phyloP scores from a whole-genome alignment of 2,797 vertebrate genomes.

The Mormyrus hasselquistii region DNA sequence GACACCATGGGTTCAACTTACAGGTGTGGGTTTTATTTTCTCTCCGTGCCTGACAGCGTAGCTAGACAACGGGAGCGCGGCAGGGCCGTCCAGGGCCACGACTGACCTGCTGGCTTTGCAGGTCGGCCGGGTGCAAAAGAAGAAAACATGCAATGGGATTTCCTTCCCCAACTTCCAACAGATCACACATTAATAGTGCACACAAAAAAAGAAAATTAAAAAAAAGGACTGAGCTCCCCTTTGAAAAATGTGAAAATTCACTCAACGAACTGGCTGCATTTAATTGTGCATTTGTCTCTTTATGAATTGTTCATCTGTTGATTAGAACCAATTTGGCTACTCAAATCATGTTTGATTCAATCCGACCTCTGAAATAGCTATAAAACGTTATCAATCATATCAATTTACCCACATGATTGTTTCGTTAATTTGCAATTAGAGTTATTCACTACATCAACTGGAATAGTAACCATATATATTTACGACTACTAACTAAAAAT shows the following conservation, averaged over 20 bases:
- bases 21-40: slow-evolving; percentile 61
- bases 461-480: not conserved
- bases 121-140: slow-evolving; percentile 63
- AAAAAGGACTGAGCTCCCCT: not conserved
- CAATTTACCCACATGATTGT: not conserved
- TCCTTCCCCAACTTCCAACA: slow-evolving; percentile 42
- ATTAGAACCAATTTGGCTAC: not conserved
- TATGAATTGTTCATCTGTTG: slow-evolving; percentile 7
- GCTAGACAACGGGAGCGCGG: slow-evolving; percentile 56
- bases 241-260: not conserved
- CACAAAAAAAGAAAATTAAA: not conserved
- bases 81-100: slow-evolving; percentile 64
- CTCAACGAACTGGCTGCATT: not conserved
- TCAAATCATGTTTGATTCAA: not conserved
- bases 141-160: slow-evolving; percentile 61
- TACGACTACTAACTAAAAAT: not conserved
- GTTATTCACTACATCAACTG: not conserved
- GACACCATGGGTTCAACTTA: slow-evolving; percentile 76
- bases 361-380: not conserved
- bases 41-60: slow-evolving; percentile 55
- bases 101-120: slow-evolving; percentile 67
- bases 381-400: not conserved
- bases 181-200: not conserved
- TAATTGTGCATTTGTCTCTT: not conserved
- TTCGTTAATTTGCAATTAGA: not conserved